Percentiles rank a stretch among this genome's conserved stretches.
Evolutionary conservation across 2,797 vertebrate species (phyloP).

Genomic region (Microctenopoma steveboyesi): DNA sequence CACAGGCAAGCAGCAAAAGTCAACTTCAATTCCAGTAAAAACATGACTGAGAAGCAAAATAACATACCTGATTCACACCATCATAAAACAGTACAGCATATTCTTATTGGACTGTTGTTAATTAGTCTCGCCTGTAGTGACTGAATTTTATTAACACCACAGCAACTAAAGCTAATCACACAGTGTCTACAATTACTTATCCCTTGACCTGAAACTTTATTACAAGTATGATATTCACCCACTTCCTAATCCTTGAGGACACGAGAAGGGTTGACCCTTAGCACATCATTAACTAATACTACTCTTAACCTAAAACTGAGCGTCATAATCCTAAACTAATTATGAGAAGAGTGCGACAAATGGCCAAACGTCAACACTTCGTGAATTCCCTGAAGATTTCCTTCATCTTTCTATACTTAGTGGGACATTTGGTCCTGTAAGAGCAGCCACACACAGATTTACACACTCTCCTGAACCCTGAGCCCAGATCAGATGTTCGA

Average conservation of each 20-base stretch:
- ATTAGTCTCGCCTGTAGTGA: background rate
- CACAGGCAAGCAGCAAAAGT: background rate
- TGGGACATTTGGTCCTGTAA: slow-evolving; percentile 16
- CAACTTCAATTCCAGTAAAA: background rate
- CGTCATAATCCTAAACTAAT: slow-evolving; percentile 27
- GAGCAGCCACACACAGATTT: slow-evolving; percentile 11
- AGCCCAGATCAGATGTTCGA: slow-evolving; percentile 51
- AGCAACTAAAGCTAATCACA: too few relatives aligned
- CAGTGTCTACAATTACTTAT: background rate
- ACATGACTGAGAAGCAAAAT: background rate
- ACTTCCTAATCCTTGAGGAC: slow-evolving; percentile 8
- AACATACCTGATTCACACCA: background rate
- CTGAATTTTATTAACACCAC: background rate
- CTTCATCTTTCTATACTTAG: background rate
- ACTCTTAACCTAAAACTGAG: slow-evolving; percentile 8
- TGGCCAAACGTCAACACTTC: background rate
- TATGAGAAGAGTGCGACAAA: slow-evolving; percentile 3
- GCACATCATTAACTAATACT: slow-evolving; percentile 7
- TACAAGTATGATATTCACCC: background rate
- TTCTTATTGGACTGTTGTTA: background rate
- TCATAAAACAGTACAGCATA: background rate
- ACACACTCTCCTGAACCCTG: slow-evolving; percentile 27
- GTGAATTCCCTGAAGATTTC: background rate
- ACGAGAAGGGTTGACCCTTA: slow-evolving; percentile 1
- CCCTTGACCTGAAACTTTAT: background rate